Base-by-base conservation (phyloP, 2,797 vertebrate species). In the Kryptopterus vitreolus region DNA sequence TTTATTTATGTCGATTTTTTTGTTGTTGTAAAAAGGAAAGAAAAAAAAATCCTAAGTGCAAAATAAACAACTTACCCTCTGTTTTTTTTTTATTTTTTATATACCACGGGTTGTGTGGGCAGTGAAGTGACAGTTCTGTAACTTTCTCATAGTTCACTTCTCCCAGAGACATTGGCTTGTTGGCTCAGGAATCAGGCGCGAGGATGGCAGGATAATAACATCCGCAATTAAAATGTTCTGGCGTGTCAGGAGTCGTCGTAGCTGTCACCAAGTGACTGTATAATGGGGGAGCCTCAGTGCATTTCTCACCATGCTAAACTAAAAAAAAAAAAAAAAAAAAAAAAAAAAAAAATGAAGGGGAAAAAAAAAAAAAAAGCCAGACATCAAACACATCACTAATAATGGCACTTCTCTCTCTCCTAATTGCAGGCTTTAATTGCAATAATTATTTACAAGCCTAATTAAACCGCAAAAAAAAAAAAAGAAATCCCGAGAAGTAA, bases 381-480 rank as follows among this genome's bases (percentile, higher is more conserved):
- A 90, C 93, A 91, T 94, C 92, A 91, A 90, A 91, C 92, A 90
- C 92, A 87, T 90, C 87, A 85, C 88, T 92, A 92, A 93, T 92
- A 91, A 91, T 87, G 81, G 89, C 84, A 89, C 91, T 90, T 90
- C 89, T 87, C 89, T 87, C 89, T 92, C 89, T 87, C 85, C 88
- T 93, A 93, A 94, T 94, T 94, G 92, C 92, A 90, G 93, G 91
- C 91, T 94, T 94, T 94, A 94, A 94, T 94, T 94, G 92, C 93
- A 93, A 93, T 93, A 92, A 94, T 94, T 93, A 94, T 94, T 94
- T 94, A 94, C 93, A 93, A 92, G 93, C 88, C 92, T 94, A 94
- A 94, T 94, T 94, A 93, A 93, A 92, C 91, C n/a, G n/a, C n/a
- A n/a, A n/a, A n/a, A n/a, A 85, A 66, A 84, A 87, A 89, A 91